A percentile compares a stretch with the other conserved stretches of the same genome.
Evolutionary conservation across 2,113 vertebrate species (phyloP).

Genomic region (Cichladusa arquata): DNA sequence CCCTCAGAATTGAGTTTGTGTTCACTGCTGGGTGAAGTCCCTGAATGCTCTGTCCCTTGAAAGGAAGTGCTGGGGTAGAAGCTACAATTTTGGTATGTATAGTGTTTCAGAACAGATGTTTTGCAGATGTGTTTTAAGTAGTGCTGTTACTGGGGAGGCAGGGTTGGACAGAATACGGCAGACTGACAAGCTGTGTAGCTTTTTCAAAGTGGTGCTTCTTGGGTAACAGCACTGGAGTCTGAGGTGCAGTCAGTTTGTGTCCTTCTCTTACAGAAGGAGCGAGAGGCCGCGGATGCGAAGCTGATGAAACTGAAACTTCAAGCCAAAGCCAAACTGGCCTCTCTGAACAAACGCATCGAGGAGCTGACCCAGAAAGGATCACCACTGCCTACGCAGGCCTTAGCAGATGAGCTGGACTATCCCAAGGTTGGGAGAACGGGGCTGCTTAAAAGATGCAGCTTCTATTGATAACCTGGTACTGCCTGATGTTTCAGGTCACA

Average conservation of each 20-base stretch:
- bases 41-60: neutral
- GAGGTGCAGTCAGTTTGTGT: neutral
- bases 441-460: neutral
- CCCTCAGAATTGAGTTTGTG: neutral
- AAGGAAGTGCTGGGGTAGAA: neutral
- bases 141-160: neutral
- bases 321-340: constrained; percentile 87
- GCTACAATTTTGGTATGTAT: neutral
- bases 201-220: neutral
- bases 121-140: neutral
- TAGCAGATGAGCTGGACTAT: neutral
- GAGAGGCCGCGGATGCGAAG: constrained; percentile 82
- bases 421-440: constrained; percentile 29
- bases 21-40: neutral
- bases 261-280: constrained; percentile 78
- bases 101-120: neutral
- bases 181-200: neutral
- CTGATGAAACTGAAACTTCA: constrained; percentile 92
- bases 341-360: constrained; percentile 86
- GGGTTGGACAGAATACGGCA: neutral
- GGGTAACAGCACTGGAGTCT: neutral
- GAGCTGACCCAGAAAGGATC: constrained; percentile 80
- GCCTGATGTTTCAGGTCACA: neutral
- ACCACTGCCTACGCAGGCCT: neutral
- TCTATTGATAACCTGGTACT: neutral